Evolutionary conservation across 1,140 invertebrate species (phyloP).

Genomic region (Hycleus phaleratus): DNA sequence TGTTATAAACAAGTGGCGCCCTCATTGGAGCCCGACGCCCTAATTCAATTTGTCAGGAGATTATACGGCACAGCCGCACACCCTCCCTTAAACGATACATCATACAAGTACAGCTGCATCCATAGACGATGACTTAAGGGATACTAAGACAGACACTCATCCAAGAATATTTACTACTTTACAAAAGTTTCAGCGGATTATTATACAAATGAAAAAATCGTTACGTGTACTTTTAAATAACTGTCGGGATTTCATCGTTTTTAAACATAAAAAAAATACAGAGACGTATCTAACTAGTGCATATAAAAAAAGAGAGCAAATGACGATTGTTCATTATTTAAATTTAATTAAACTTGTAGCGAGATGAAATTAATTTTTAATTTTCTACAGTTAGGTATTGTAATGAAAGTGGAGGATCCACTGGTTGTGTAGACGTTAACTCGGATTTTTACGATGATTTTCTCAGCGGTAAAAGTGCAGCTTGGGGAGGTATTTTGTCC

Average conservation of each 20-base stretch:
- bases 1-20: conserved; percentile 41
- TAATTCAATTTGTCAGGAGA: conserved; percentile 44
- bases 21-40: conserved; percentile 33
- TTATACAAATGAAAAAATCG: too few relatives aligned
- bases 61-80: conserved; percentile 41
- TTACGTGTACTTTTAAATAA: too few relatives aligned
- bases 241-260: too few relatives aligned
- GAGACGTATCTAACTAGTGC: too few relatives aligned
- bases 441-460: conserved; percentile 30
- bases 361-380: conserved; percentile 39
- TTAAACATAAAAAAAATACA: too few relatives aligned
- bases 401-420: conserved; percentile 31
- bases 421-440: conserved; percentile 28
- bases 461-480: conserved; percentile 26
- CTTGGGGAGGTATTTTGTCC: conserved; percentile 30
- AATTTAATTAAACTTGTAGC: conserved; percentile 38
- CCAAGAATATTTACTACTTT: conserved; percentile 12
- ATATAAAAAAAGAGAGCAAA: too few relatives aligned
- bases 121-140: conserved; percentile 18
- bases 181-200: conserved; percentile 2
- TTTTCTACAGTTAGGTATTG: conserved; percentile 27
- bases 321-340: conserved; percentile 28
- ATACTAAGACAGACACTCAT: conserved; percentile 16
- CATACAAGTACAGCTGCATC: conserved; percentile 28
- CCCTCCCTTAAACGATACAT: conserved; percentile 39